Evolutionary conservation across 1,140 invertebrate genomes (phyloP), one percentile per base, ranked within the genome.

Genomic region (Drosophila micromelanica): DNA sequence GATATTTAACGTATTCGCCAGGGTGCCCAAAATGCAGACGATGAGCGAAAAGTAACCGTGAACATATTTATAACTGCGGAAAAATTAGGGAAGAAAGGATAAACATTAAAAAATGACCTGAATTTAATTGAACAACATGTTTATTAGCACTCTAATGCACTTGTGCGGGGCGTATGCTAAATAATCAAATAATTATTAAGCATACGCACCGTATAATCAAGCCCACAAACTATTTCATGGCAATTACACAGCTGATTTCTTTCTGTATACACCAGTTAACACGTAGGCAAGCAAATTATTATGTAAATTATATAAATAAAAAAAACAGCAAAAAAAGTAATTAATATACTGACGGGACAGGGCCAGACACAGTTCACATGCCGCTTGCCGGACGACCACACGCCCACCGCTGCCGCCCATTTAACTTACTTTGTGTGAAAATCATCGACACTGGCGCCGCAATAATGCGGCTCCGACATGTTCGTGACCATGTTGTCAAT

Each of bases 1-100:
- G 40, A 99, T 98, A 92, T 99, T 99, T 60, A 99, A 94, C 1
- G 96, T 94, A 91, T 99, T 99, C 48, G 98, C 97, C 12, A 98
- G 94, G 3, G 97, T 97, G 42, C 98, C 98, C 81, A 98, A 96
- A 15, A 97, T 93, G 92, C 98, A 99, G 42, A 99, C 97, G 2
- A 92, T 78, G 37, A 92, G 73, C 45, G 91, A 92, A 23, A 91
- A 79, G 57, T 92, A 92, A n/a, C 91, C 91, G 54, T 92, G 91
- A 7, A 90, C 64, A 42, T 76, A 81, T 60, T 91, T 87, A 48
- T 91, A 92, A 59, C 91, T 92, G 73, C 30, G 5, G 17, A n/a
- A n/a, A n/a, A n/a, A n/a, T n/a, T n/a, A n/a, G n/a, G n/a, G n/a
- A n/a, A n/a, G n/a, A n/a, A n/a, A n/a, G n/a, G n/a, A n/a, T n/a